Conservation (phyloP, 53 echinoderm and acorn worm genomes). For the Luidia sarsii region DNA sequence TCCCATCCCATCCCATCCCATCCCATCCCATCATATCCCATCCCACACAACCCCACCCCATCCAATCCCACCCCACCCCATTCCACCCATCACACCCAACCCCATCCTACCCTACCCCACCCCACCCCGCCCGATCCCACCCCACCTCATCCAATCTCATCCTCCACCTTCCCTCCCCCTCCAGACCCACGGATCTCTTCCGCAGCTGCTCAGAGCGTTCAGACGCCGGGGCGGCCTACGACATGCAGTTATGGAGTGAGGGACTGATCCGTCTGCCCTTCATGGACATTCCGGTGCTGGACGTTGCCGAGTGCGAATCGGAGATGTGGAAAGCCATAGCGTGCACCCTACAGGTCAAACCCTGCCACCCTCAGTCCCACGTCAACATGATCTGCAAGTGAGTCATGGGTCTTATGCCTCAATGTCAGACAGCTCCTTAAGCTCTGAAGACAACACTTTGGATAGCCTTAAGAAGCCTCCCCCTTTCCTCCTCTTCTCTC, state of each 20-base stretch:
- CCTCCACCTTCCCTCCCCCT: too few relatives aligned
- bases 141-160: too few relatives aligned
- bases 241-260: conserved; percentile 86
- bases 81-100: not conserved
- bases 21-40: too few relatives aligned
- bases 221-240: conserved; percentile 75
- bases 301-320: conserved; percentile 87
- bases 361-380: conserved; percentile 92
- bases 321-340: conserved; percentile 99
- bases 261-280: conserved; percentile 87
- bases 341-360: conserved; percentile 93
- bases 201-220: conserved; percentile 81
- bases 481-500: too few relatives aligned
- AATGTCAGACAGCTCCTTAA: too few relatives aligned
- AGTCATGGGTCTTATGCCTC: too few relatives aligned
- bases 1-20: too few relatives aligned
- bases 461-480: too few relatives aligned
- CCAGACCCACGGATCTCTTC: conserved; percentile 90
- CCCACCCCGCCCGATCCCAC: too few relatives aligned
- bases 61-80: too few relatives aligned
- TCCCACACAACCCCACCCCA: too few relatives aligned
- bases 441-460: too few relatives aligned
- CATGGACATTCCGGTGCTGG: conserved; percentile 83
- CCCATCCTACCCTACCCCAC: not conserved
- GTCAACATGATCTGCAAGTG: conserved; percentile 99